Evolutionary conservation across 2,797 vertebrate species (phyloP), one percentile per base, ranked within the genome.

Genomic region (Poecilia picta): DNA sequence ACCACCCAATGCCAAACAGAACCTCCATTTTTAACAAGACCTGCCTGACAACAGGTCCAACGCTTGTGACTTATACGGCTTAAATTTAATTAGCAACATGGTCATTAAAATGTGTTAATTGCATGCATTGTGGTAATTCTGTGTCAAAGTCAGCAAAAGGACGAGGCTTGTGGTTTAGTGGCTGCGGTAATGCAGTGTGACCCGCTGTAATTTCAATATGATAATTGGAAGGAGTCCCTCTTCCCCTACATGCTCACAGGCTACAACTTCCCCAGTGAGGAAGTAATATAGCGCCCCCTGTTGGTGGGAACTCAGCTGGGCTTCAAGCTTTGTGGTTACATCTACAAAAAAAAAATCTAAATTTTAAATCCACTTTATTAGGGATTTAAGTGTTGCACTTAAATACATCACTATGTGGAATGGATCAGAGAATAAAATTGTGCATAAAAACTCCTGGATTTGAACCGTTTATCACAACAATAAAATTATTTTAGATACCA

Each of bases 91-190:
- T 92, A 88, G 76, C 89, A 89, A 87, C 78, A 84, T 59, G 71
- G 82, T 85, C 91, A 95, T 94, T 93, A 94, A 92, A 93, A 88
- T 87, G 89, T 89, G 92, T 89, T 94, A 91, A 94, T 92, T 91
- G 92, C 82, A 88, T 82, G 89, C 91, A 90, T 87, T 90, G 84
- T 91, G 83, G 83, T 89, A 93, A 92, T 79, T 83, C 85, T 79
- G 83, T 77, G 89, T 92, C 90, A 89, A 92, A 92, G 88, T 92
- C 85, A 91, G 85, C 87, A n/a, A 89, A 91, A 93, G 93, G 94
- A 92, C 88, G 73, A 79, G 83, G 86, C 87, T 85, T 43, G 81
- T 41, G 86, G 72, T 86, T 85, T 84, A 83, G 85, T 55, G 3
- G 74, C 81, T 88, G 80, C 80, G 45, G 88, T 91, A 91, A 91